Evolutionary conservation across 1,140 invertebrate genomes (phyloP).

Genomic region (Bradysia coprophila): DNA sequence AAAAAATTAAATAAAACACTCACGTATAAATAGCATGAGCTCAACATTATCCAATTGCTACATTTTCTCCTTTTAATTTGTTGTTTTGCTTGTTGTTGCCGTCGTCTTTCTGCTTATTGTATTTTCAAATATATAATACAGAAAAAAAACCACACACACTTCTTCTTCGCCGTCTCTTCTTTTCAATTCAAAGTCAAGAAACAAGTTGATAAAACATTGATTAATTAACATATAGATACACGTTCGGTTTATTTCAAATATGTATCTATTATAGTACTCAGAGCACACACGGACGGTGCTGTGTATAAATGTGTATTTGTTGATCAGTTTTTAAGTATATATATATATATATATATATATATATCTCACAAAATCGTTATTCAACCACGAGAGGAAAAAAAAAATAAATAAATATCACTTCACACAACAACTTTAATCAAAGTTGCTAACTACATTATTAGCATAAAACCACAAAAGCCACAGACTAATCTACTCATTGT

Average conservation of each 20-base stretch:
- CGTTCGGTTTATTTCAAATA: background rate
- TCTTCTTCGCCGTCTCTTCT: background rate
- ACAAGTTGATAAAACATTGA: background rate
- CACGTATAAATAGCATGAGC: conserved; percentile 6
- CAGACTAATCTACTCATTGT: too few species aligned
- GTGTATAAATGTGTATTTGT: background rate
- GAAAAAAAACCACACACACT: background rate
- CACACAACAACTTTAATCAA: too few species aligned
- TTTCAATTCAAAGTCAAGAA: background rate
- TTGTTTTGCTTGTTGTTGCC: too few species aligned
- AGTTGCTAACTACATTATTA: too few species aligned
- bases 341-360: too few species aligned
- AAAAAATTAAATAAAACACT: conserved; percentile 1
- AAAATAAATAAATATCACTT: too few species aligned
- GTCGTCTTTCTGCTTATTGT: background rate
- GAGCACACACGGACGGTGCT: background rate
- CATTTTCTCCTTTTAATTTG: too few species aligned
- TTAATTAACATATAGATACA: too few species aligned
- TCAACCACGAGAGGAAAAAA: too few species aligned
- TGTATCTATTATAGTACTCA: background rate
- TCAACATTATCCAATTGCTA: conserved; percentile 5
- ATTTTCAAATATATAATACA: background rate
- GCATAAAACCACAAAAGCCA: too few species aligned
- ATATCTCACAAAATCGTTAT: too few species aligned
- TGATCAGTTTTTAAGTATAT: background rate